These are phyloP conservation scores for Morinoia aosen DNA, from an alignment of 2,888 invertebrate species.

Conservation along the genomic window DNA sequence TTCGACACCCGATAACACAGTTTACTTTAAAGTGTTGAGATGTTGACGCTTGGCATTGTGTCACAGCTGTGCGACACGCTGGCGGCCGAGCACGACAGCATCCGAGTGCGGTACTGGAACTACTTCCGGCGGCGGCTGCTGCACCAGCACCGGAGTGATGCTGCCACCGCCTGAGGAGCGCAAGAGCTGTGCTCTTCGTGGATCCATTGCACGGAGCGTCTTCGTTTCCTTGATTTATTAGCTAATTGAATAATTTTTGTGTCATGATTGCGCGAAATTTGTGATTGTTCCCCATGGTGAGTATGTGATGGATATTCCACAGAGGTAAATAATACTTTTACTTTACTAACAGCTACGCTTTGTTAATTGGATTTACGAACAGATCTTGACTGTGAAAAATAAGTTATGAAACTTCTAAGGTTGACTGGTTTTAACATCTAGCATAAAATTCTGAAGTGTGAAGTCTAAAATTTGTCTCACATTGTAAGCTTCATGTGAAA, in stretches of 20 bases:
- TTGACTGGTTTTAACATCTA: too few relatives aligned
- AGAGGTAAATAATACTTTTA: not conserved
- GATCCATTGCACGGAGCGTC: not conserved
- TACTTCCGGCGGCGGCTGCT: constrained; percentile 55
- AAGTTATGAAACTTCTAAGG: not conserved
- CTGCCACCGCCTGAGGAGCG: not conserved
- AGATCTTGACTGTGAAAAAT: not conserved
- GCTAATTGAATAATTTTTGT: not conserved
- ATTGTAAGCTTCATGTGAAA: too few relatives aligned
- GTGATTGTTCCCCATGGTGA: not conserved
- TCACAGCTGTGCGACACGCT: constrained; percentile 63
- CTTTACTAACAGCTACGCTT: not conserved
- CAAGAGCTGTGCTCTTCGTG: not conserved
- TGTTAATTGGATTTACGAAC: not conserved
- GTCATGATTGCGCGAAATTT: not conserved
- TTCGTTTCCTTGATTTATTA: not conserved
- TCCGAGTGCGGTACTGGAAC: constrained; percentile 64
- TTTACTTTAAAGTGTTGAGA: too few relatives aligned
- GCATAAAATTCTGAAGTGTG: too few relatives aligned
- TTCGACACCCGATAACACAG: too few relatives aligned
- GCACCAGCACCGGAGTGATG: not conserved
- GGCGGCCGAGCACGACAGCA: constrained; percentile 64
- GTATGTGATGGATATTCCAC: not conserved
- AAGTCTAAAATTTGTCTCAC: too few relatives aligned
- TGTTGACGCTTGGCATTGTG: not conserved